Evolutionary conservation across 1,140 invertebrate genomes (phyloP), one percentile per base, ranked within the genome.

Genomic region (Periplaneta americana): DNA sequence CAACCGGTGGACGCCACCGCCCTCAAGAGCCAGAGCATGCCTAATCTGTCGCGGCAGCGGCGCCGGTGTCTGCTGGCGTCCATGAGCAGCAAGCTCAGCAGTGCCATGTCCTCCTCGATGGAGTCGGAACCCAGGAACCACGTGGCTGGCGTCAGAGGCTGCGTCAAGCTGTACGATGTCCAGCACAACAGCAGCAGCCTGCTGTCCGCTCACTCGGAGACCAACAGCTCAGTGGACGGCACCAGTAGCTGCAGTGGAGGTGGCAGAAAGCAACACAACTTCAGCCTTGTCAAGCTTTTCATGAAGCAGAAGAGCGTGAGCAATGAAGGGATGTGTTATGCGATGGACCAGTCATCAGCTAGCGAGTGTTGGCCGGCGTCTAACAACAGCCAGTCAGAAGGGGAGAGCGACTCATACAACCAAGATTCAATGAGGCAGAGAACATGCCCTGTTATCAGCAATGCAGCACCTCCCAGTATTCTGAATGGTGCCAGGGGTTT

Each of bases 261-360:
- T 84, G 83, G 88, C 86, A 80, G 87, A 85, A 91, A 88, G 78
- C 80, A 89, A 22, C 87, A 89, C 82, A 93, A 94, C 84, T 93
- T 97, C 85, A 97, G 94, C 87, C 90, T 97, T 84, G 94, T 97
- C n/a, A 95, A 95, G 87, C 88, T 96, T 57, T 97, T 96, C 86
- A 96, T 97, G 91, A 96, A 96, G 87, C 95, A 97, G 86, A 96
- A 96, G 86, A 96, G 95, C 86, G 92, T 92, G 87, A 94, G 93
- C 84, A 92, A 92, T 78, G 93, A 94, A 87, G 92, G 92, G 18
- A 78, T 85, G 75, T 83, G 81, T 18, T 83, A 66, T 36, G 82
- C 80, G 36, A 84, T 84, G 83, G 83, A 84, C 81, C 84, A 83
- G 66, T 86, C 85, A 15, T 83, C 82, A n/a, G 81, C 79, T n/a